These are phyloP conservation scores for Artemia sinica DNA, from an alignment of 2,888 invertebrate species.

Conservation along the genomic window DNA sequence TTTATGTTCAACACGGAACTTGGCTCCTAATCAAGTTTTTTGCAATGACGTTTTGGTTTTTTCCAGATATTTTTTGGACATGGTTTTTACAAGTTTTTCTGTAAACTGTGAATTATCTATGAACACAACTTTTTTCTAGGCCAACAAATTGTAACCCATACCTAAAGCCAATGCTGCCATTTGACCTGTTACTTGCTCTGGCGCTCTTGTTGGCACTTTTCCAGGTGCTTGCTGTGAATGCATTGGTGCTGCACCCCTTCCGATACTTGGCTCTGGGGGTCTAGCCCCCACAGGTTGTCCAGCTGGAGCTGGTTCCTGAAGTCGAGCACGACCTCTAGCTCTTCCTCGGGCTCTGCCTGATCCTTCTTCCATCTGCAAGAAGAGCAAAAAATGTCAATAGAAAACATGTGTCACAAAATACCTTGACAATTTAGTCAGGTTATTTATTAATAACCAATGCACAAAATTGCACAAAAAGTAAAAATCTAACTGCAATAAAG, in stretches of 20 bases:
- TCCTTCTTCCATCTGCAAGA: background rate
- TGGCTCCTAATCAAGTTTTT: too few species aligned
- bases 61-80: too few species aligned
- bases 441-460: too few species aligned
- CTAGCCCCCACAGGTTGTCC: background rate
- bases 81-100: too few species aligned
- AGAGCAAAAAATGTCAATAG: background rate
- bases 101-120: too few species aligned
- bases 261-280: background rate
- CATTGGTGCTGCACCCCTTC: background rate
- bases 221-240: background rate
- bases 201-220: background rate
- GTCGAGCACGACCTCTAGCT: background rate
- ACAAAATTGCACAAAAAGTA: too few species aligned
- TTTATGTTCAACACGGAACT: too few species aligned
- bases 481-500: too few species aligned
- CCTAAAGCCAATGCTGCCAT: constrained; percentile 3
- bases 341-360: constrained; percentile 10
- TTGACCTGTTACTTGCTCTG: background rate
- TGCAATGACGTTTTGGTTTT: too few species aligned
- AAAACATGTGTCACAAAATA: too few species aligned
- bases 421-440: too few species aligned
- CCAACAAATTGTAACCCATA: background rate
- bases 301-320: background rate
- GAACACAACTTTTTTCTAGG: too few species aligned